Base-by-base conservation (phyloP, 2,888 invertebrate species). In the Reticulitermes lucifugus region DNA sequence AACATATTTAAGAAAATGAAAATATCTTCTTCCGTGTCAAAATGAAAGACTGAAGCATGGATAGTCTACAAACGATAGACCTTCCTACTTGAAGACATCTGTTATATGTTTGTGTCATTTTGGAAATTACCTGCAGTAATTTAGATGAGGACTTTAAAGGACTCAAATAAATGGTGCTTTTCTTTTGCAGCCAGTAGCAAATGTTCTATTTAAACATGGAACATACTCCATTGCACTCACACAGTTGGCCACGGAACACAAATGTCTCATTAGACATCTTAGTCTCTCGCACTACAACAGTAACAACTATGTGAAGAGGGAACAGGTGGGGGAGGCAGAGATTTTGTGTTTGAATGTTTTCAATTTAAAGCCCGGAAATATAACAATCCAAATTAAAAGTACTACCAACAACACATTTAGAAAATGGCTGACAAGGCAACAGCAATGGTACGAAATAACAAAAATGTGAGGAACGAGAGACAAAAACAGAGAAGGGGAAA, bases 311-410 rank as follows among this genome's bases (percentile, higher is more conserved):
- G 41, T 12, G 77, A n/a, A n/a, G 43, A 22, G 77, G 46, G 18
- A 46, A 46, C 14, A 46, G 77, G 77, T 41, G 73, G 51, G n/a
- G n/a, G 35, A 1, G 35, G 73, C 18, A 12, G 41, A 22, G 18
- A 77, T 51, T 77, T 46, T 77, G 77, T 70, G 43, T 81, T 70
- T 65, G 65, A 60, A 70, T 81, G 65, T 81, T 81, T 81, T 81
- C 81, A 81, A 81, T 81, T 81, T 81, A 65, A 77, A 77, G 4
- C 70, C 81, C 81, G 81, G 81, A 81, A 81, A 81, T 81, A 65
- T 81, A 81, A 81, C 81, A 59, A 81, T 81, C 70, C 46, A 81
- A 81, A 81, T 81, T 81, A 81, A 81, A 60, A 81, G 65, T 81
- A 77, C 81, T 70, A 46, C n/a, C 65, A 81, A 35, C 41, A 60